Evolutionary conservation across 2,797 vertebrate genomes (phyloP).

Genomic region (Poecile montanus): DNA sequence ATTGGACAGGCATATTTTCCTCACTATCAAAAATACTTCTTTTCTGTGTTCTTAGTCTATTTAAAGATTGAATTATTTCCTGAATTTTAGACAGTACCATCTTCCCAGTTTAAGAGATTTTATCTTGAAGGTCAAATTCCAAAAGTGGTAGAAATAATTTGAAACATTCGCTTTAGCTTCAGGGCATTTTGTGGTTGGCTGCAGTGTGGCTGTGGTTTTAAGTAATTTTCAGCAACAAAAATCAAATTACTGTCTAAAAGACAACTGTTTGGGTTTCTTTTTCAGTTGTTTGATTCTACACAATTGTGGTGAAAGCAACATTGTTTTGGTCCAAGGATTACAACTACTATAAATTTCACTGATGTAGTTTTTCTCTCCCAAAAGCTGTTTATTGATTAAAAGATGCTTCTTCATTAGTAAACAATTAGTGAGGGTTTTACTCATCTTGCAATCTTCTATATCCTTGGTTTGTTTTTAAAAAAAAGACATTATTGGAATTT

Average conservation of each 20-base stretch:
- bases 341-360: not conserved
- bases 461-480: not conserved
- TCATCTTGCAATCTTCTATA: not conserved
- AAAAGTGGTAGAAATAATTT: not conserved
- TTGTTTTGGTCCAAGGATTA: not conserved
- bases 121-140: constrained; percentile 14
- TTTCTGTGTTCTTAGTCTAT: not conserved
- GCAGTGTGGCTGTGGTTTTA: constrained; percentile 11
- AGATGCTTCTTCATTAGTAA: not conserved
- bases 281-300: not conserved
- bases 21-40: not conserved
- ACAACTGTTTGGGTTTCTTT: constrained; percentile 13
- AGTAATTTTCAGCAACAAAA: constrained; percentile 29
- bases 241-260: constrained; percentile 5
- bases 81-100: not conserved
- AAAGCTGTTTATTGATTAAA: not conserved
- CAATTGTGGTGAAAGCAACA: not conserved
- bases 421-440: not conserved
- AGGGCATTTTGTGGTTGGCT: not conserved
- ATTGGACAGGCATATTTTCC: not conserved
- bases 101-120: not conserved
- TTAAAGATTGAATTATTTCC: not conserved
- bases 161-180: not conserved
- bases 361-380: not conserved
- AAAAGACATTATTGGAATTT: not conserved